phyloP scores from a whole-genome alignment of 2,113 vertebrate species.

The Corythoichthys intestinalis region DNA sequence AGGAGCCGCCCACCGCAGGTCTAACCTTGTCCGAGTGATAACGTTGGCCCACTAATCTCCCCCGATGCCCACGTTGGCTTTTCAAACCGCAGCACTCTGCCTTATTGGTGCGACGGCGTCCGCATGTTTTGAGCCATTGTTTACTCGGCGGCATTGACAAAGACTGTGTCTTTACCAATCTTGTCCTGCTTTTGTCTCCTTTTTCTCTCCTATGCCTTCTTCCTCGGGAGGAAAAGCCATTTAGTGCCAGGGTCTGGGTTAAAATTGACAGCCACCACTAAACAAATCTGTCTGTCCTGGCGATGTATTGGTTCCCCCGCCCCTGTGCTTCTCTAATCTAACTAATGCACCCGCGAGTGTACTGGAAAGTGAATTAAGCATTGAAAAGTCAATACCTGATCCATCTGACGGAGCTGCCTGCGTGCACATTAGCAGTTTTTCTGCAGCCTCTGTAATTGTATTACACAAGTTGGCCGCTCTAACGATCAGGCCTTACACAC shows the following conservation, averaged over 20 bases:
- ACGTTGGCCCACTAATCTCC: conserved; percentile 51
- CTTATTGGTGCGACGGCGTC: conserved; percentile 58
- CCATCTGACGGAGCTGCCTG: conserved; percentile 71
- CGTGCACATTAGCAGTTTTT: conserved; percentile 78
- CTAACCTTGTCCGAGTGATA: conserved; percentile 42
- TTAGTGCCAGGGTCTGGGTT: conserved; percentile 71
- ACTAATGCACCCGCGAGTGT: conserved; percentile 77
- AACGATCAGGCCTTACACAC: conserved; percentile 75
- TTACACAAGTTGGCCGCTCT: conserved; percentile 76
- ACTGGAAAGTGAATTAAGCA: conserved; percentile 80
- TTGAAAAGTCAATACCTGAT: conserved; percentile 78
- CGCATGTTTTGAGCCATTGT: conserved; percentile 55
- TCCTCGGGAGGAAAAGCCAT: conserved; percentile 62
- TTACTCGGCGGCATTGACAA: conserved; percentile 61
- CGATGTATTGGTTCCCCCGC: conserved; percentile 45
- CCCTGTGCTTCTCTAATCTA: conserved; percentile 69
- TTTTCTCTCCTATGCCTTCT: conserved; percentile 18
- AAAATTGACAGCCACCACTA: conserved; percentile 79
- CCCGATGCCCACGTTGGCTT: conserved; percentile 54
- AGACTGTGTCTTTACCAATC: conserved; percentile 69
- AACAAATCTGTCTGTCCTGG: conserved; percentile 71
- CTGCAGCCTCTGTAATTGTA: conserved; percentile 75
- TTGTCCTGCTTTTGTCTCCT: conserved; percentile 65
- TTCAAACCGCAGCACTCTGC: conserved; percentile 58
- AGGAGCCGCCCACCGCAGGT: conserved; percentile 39